Conservation (phyloP, 2,888 invertebrate species). For the Tiliacea aurago region DNA sequence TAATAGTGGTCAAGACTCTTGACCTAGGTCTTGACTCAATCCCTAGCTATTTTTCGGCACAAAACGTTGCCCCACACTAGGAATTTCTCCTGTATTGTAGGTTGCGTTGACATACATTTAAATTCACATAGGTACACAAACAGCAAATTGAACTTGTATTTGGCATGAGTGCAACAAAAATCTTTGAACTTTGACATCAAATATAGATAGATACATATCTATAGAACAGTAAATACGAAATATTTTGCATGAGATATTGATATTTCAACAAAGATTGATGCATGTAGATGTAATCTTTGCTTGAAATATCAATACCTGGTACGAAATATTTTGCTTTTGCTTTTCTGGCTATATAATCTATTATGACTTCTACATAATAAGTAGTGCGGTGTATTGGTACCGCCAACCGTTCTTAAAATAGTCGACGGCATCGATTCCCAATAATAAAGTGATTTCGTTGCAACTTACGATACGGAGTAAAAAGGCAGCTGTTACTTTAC, state of each 20-base stretch:
- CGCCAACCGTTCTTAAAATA: conserved; percentile 52
- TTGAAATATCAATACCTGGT: too few species aligned
- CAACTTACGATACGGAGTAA: conserved; percentile 30
- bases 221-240: too few species aligned
- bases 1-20: neutral
- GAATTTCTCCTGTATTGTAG: too few species aligned
- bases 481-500: conserved; percentile 34
- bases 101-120: too few species aligned
- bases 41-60: neutral
- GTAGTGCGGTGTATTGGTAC: conserved; percentile 8
- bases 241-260: neutral
- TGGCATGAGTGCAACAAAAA: neutral
- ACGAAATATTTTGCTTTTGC: neutral
- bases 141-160: neutral
- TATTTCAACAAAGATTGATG: too few species aligned
- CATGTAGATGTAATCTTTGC: too few species aligned
- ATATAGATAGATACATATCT: too few species aligned
- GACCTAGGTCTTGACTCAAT: neutral
- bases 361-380: conserved; percentile 1
- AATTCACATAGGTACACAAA: too few species aligned
- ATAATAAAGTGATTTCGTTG: conserved; percentile 41
- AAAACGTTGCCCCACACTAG: too few species aligned
- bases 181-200: neutral
- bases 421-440: conserved; percentile 48
- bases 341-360: neutral